phyloP scores from a whole-genome alignment of 2,797 vertebrate species.

The Peromyscus eremicus region DNA sequence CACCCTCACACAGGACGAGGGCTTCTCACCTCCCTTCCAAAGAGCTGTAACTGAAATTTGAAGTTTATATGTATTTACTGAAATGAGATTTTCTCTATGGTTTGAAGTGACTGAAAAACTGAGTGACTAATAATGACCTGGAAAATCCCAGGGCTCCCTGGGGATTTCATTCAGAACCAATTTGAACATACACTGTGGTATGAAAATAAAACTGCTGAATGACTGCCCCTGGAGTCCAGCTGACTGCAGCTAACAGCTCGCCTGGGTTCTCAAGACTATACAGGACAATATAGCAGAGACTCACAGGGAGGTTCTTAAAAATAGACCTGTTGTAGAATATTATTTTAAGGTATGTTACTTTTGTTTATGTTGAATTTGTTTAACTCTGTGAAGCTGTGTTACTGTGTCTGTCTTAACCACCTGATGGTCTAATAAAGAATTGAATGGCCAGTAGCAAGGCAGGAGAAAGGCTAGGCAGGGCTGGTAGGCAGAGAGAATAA shows the following conservation, averaged over 20 bases:
- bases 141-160: background rate
- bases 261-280: slow-evolving; percentile 56
- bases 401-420: no score
- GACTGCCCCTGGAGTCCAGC: background rate
- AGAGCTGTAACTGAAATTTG: slow-evolving; percentile 20
- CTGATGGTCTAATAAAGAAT: no score
- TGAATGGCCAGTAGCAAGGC: no score
- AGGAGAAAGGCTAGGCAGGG: no score
- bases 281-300: slow-evolving; percentile 22
- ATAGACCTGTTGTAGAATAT: background rate
- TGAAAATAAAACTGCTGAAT: slow-evolving; percentile 42
- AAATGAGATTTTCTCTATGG: slow-evolving; percentile 45
- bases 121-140: slow-evolving; percentile 6
- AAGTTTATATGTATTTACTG: slow-evolving; percentile 17
- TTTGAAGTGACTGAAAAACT: background rate
- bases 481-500: no score
- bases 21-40: background rate
- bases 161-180: slow-evolving; percentile 14
- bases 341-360: no score
- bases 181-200: slow-evolving; percentile 8
- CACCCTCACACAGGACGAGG: background rate
- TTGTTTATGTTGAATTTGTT: no score
- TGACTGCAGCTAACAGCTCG: slow-evolving; percentile 7
- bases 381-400: no score
- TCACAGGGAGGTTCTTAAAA: slow-evolving; percentile 40